Evolutionary conservation across 92 coral and sea anemone genomes (phyloP), one percentile per base, ranked within the genome.

Genomic region (Parazoanthus swiftii): DNA sequence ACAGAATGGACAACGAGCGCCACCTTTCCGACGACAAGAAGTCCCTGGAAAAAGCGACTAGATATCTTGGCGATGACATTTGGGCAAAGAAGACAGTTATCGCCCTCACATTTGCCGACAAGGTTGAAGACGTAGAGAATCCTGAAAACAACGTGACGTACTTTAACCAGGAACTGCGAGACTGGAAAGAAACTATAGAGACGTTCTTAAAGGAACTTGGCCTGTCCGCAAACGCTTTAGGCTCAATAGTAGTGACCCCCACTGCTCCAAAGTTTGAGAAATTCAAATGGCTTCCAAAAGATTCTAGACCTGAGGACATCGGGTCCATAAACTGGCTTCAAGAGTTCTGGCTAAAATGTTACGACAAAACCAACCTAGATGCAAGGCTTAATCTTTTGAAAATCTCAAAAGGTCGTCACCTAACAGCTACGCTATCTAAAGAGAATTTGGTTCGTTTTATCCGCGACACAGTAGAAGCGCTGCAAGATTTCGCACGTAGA

Each of bases 21-120:
- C 20, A 29, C 1, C 13, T 37, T 18, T 8, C 25, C 18, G 80
- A 76, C 50, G 80, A 76, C 80, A 76, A 0, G 29, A 18, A 20
- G 29, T 38, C 50, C 80, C 15, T 76, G 48, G 11, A 76, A 42
- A 5, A 15, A 43, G 51, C 29, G 25, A 76, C 80, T 16, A 43
- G 25, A 20, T 39, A 9, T 16, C 80, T 76, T 76, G 80, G 80
- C 33, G 37, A 39, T 8, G 37, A 38, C 80, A n/a, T 76, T 13
- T 76, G 80, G 80, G 18, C 26, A 0, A 25, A 4, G 14, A 76
- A 76, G 16, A 7, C 80, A 76, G 51, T 76, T 16, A 16, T 76
- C 29, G 80, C 80, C 15, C 80, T 76, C 37, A 39, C 80, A 76
- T 38, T 38, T 76, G 56, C 80, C 80, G 33, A 76, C 80, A 42